Evolutionary conservation across 2,888 invertebrate genomes (phyloP).

Genomic region (Ctenicera cuprea): DNA sequence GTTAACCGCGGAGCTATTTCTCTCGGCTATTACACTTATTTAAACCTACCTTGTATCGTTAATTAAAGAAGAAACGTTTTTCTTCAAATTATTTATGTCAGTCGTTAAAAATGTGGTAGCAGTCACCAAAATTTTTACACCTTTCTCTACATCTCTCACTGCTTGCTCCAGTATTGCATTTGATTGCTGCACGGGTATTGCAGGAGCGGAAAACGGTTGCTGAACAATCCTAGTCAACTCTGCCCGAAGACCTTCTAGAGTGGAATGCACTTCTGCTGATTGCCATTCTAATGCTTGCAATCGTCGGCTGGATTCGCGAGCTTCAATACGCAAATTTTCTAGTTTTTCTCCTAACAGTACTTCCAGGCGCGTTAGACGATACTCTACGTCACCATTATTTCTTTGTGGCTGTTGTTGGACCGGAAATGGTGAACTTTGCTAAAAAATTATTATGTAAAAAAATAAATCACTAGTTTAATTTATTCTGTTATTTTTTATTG

Average conservation of each 20-base stretch:
- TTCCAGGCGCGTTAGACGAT: conserved; percentile 69
- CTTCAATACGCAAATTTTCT: conserved; percentile 69
- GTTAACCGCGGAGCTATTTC: no score
- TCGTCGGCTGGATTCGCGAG: conserved; percentile 69
- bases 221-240: conserved; percentile 62
- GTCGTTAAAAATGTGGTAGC: conserved; percentile 57
- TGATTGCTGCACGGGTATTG: neutral
- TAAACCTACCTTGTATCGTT: conserved; percentile 58
- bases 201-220: conserved; percentile 25
- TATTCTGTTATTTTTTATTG: no score
- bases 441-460: neutral
- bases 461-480: no score
- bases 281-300: conserved; percentile 71
- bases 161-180: conserved; percentile 53
- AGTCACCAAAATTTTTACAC: conserved; percentile 61
- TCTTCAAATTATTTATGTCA: conserved; percentile 58
- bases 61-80: conserved; percentile 57
- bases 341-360: conserved; percentile 69
- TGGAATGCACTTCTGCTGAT: conserved; percentile 67
- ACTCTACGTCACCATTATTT: conserved; percentile 56
- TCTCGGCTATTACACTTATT: no score
- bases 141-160: conserved; percentile 59
- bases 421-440: neutral
- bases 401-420: neutral
- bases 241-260: conserved; percentile 70